phyloP scores from a whole-genome alignment of 2,113 vertebrate genomes.

The Seriola quinqueradiata region DNA sequence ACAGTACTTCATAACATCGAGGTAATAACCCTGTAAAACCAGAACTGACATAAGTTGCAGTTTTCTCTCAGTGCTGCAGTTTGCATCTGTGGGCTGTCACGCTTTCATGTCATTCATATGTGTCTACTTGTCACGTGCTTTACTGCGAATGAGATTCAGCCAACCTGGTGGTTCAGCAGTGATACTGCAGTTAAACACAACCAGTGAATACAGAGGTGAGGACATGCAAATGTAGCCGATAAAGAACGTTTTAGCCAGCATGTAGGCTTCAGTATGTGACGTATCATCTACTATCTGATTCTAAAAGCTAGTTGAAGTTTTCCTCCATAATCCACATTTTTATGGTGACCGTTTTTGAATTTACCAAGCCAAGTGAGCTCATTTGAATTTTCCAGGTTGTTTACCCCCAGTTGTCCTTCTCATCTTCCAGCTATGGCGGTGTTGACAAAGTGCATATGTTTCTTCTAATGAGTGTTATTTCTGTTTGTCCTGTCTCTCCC shows the following conservation, averaged over 20 bases:
- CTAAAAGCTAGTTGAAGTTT: neutral
- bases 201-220: neutral
- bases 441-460: neutral
- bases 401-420: neutral
- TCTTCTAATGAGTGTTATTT: conserved; percentile 68
- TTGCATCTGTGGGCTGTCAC: neutral
- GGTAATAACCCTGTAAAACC: too few species aligned
- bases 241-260: neutral
- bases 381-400: conserved; percentile 3
- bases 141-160: neutral
- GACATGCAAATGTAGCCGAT: neutral
- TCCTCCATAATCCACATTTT: neutral
- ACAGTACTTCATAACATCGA: too few species aligned
- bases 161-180: neutral
- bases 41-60: too few species aligned
- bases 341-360: neutral
- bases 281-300: neutral
- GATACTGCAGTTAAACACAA: neutral
- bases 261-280: neutral
- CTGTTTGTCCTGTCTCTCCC: conserved; percentile 62
- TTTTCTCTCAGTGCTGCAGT: neutral
- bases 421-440: neutral
- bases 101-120: neutral
- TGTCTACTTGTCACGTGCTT: neutral
- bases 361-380: neutral